Conservation (phyloP, 2,797 vertebrate genomes). For the Chromis chromis region DNA sequence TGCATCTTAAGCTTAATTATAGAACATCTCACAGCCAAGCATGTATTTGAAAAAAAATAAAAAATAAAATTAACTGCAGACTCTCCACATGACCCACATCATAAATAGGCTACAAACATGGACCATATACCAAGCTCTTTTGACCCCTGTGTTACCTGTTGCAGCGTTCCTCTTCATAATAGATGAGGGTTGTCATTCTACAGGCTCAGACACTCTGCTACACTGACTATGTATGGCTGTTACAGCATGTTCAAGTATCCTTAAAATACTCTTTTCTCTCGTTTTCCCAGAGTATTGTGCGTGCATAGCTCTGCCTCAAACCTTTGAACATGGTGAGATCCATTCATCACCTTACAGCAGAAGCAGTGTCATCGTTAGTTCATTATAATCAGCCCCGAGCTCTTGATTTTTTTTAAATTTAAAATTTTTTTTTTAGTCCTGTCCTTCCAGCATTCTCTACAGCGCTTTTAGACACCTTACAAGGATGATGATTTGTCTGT, state of each 20-base stretch:
- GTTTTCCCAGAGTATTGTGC: conserved; percentile 14
- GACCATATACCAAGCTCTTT: conserved; percentile 2
- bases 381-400: conserved; percentile 52
- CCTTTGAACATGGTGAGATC: conserved; percentile 58
- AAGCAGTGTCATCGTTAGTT: conserved; percentile 60
- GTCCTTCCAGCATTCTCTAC: conserved; percentile 36
- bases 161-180: conserved; percentile 36
- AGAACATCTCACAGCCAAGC: not conserved
- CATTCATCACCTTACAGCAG: conserved; percentile 62
- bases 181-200: conserved; percentile 24
- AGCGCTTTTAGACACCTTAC: conserved; percentile 9
- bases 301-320: conserved; percentile 28
- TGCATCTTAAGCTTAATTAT: conserved; percentile 6
- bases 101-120: conserved; percentile 5
- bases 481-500: conserved; percentile 9
- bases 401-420: conserved; percentile 20
- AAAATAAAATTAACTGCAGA: too few relatives aligned
- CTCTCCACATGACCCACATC: conserved; percentile 3
- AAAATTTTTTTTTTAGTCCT: conserved; percentile 5
- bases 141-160: conserved; percentile 61
- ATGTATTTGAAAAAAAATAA: conserved; percentile 3
- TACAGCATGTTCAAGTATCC: conserved; percentile 50
- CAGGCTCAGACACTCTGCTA: conserved; percentile 1
- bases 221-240: conserved; percentile 37
- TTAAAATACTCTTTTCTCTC: conserved; percentile 11